Base-by-base conservation (phyloP, 1,140 invertebrate species). In the Mycetomoellerius zeteki region DNA sequence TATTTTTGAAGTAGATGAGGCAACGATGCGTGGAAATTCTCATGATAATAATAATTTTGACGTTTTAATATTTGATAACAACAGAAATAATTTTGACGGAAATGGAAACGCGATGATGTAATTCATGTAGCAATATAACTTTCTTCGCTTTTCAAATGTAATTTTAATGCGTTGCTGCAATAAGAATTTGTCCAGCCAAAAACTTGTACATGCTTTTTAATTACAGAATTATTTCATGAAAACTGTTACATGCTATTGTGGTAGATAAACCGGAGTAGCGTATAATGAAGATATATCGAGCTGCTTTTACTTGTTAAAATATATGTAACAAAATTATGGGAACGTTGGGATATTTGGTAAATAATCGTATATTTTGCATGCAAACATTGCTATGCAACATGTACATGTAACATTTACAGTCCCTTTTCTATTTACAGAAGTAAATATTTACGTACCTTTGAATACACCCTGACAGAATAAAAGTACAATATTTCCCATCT, bases 401-500 rank as follows among this genome's bases (percentile, higher is more conserved):
- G 14, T 47, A 60, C 80, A 75, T 47, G 54, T 60, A 82, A 84
- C 69, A 60, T 84, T 84, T 75, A 75, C 80, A 60, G 33, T 84
- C 80, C 54, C 69, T 67, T 24, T 73, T 84, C 80, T 75, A 84
- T 75, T 75, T 84, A 73, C 69, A 47, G 33, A 30, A 30, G 80
- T 84, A 84, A 84, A 84, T 84, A 84, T 84, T 84, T 84, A 60
- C 56, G 21, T 33, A 84, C 37, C 69, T 84, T 84, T 84, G 80
- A 73, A 37, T 60, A 60, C 37, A 84, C 54, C 67, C 37, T 50
- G 80, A 60, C 80, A 60, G 37, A 84, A 75, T 84, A 84, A 84
- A 62, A 64, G 69, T 73, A 84, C 69, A 84, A 84, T 75, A 84
- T 84, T 84, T 84, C 43, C 65, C 54, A 75, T 84, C 24, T 50